Conservation (phyloP, 1,140 invertebrate genomes). For the Zaprionus ghesquierei region DNA sequence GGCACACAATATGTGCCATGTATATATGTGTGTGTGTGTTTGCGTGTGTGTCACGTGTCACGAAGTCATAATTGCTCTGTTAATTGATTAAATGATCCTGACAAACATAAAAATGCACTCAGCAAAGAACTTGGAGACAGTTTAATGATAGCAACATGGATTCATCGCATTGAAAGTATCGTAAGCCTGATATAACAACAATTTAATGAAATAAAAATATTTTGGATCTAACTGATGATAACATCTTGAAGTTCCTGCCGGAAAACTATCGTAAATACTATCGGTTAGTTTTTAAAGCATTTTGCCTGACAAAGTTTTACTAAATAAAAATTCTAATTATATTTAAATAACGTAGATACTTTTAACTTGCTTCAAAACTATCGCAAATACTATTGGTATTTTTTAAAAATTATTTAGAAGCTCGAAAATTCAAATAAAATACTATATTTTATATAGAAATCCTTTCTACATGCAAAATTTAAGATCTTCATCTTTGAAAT, state of each 20-base stretch:
- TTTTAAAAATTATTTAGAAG: not conserved
- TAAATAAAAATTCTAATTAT: too few relatives aligned
- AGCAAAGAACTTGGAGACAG: not conserved
- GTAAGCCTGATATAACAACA: too few relatives aligned
- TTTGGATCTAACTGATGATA: too few relatives aligned
- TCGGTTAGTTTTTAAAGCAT: too few relatives aligned
- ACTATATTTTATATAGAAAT: not conserved
- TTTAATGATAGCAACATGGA: too few relatives aligned
- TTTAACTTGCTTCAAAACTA: not conserved
- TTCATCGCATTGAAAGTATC: too few relatives aligned
- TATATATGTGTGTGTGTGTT: not conserved
- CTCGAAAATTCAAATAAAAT: not conserved
- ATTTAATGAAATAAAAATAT: too few relatives aligned
- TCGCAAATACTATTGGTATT: not conserved
- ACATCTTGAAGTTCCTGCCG: not conserved
- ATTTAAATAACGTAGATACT: too few relatives aligned
- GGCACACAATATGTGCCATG: not conserved
- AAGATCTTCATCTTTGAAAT: not conserved
- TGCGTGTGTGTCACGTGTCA: not conserved
- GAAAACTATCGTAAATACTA: too few relatives aligned
- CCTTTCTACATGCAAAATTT: not conserved
- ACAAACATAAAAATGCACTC: not conserved
- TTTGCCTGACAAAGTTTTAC: too few relatives aligned
- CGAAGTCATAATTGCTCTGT: slow-evolving; percentile 10
- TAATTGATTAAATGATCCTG: slow-evolving; percentile 22